These are phyloP conservation scores for Notoglanidium macrostoma DNA, from an alignment of 2,797 vertebrate genomes.

Conservation along the genomic window DNA sequence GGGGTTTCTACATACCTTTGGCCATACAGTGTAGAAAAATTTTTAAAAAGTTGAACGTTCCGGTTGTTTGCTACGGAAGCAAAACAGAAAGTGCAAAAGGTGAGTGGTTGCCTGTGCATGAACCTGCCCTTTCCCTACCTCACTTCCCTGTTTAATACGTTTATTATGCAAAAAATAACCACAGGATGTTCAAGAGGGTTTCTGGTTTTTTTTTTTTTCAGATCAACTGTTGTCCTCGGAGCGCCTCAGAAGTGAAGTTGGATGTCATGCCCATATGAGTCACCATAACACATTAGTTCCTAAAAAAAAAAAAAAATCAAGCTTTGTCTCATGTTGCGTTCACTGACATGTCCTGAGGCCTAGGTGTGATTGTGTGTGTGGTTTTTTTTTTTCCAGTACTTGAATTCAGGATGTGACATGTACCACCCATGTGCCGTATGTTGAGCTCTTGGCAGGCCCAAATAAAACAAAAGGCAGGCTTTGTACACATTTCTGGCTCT, in stretches of 20 bases:
- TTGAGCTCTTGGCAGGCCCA: not conserved
- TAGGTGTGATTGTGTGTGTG: not conserved
- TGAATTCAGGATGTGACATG: not conserved
- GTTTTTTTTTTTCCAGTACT: not conserved
- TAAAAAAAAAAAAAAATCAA: not conserved
- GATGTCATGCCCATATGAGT: conserved; percentile 26
- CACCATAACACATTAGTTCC: not conserved
- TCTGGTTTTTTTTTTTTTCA: not conserved
- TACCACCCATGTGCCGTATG: not conserved
- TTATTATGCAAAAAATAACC: conserved; percentile 50
- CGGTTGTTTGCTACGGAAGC: no score
- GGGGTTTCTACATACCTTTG: not conserved
- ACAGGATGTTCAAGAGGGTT: conserved; percentile 45
- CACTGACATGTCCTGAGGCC: no score
- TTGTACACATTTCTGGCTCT: not conserved
- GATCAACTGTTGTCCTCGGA: not conserved
- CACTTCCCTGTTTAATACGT: conserved; percentile 35
- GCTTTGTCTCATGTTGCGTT: not conserved
- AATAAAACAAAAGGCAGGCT: not conserved
- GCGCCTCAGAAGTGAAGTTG: conserved; percentile 3
- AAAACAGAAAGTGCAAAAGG: conserved; percentile 18
- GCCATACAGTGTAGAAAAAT: no score
- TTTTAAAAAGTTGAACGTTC: not conserved
- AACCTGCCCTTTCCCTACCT: not conserved
- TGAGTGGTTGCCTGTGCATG: not conserved